Evolutionary conservation across 2,888 invertebrate genomes (phyloP).

Genomic region (Xestia c-nigrum): DNA sequence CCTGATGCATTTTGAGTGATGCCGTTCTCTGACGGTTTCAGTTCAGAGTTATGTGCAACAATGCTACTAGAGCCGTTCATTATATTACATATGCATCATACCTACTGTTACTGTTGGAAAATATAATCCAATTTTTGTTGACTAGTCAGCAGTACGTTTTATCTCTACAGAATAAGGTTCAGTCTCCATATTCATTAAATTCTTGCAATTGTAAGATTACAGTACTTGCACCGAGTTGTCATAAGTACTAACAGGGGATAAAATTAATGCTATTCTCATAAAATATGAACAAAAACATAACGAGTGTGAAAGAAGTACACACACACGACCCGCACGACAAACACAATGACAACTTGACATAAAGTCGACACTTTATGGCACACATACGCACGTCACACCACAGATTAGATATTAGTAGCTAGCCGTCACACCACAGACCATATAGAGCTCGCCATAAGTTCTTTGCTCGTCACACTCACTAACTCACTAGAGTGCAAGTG

Average conservation of each 20-base stretch:
- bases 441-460: too few species aligned
- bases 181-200: constrained; percentile 43
- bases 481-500: too few species aligned
- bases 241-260: constrained; percentile 14
- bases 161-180: constrained; percentile 26
- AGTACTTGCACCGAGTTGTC: constrained; percentile 21
- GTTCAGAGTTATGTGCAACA: constrained; percentile 74
- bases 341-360: background rate
- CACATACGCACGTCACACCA: background rate
- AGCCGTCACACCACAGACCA: too few species aligned
- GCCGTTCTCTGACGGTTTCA: constrained; percentile 74
- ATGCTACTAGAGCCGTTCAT: constrained; percentile 83
- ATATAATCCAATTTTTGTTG: constrained; percentile 50
- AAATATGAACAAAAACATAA: constrained; percentile 48
- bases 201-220: constrained; percentile 14
- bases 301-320: constrained; percentile 22
- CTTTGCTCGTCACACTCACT: too few species aligned
- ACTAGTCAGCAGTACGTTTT: constrained; percentile 57
- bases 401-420: too few species aligned
- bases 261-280: constrained; percentile 29
- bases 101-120: constrained; percentile 45
- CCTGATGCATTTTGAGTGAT: constrained; percentile 72
- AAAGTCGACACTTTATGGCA: background rate
- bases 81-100: constrained; percentile 65
- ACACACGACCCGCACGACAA: background rate